Evolutionary conservation across 2,113 vertebrate genomes (phyloP).

Genomic region (Pedetes capensis): DNA sequence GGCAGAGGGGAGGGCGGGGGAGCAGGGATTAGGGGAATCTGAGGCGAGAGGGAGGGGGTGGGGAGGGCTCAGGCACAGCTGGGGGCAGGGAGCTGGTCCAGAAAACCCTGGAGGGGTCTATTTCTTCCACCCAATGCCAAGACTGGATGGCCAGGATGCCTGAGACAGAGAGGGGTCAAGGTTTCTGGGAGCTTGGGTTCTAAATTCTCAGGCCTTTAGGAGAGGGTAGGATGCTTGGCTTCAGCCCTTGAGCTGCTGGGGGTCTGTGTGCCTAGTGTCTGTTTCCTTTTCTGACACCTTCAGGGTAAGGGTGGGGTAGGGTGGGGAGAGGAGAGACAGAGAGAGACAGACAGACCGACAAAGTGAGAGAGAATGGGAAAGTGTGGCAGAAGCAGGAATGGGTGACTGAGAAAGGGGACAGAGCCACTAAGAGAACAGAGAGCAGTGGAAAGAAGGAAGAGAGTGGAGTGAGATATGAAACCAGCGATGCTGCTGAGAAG

Average conservation of each 20-base stretch:
- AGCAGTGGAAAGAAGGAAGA: neutral
- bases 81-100: slow-evolving; percentile 76
- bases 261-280: neutral
- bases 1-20: slow-evolving; percentile 79
- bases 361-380: neutral
- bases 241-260: slow-evolving; percentile 33
- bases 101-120: slow-evolving; percentile 65
- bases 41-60: slow-evolving; percentile 66
- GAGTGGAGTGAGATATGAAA: neutral
- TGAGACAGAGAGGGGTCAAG: neutral
- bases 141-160: neutral
- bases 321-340: neutral
- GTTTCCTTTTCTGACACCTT: neutral
- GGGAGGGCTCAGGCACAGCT: slow-evolving; percentile 77
- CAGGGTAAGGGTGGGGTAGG: neutral
- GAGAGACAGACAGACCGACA: neutral
- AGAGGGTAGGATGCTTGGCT: slow-evolving; percentile 43
- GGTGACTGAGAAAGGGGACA: neutral
- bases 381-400: neutral
- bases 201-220: neutral
- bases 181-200: neutral
- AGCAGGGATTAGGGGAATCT: slow-evolving; percentile 77
- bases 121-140: slow-evolving; percentile 1
- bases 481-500: neutral
- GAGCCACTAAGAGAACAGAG: neutral